phyloP scores from a whole-genome alignment of 2,888 invertebrate species.

The Linnaemya vulpina region DNA sequence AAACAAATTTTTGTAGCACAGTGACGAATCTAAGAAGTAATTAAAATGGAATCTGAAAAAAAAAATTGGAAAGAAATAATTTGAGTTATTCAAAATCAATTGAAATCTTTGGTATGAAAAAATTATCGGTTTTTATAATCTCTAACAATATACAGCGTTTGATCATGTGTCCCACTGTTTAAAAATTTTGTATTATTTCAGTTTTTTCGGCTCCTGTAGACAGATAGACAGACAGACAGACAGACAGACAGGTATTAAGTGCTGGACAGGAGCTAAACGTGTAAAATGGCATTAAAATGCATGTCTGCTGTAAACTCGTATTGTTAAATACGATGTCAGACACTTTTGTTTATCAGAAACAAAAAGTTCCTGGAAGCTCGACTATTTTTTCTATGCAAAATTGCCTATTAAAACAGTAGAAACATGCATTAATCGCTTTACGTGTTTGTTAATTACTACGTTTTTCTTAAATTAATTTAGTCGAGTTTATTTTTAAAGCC shows the following conservation, averaged over 20 bases:
- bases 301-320: conserved; percentile 17
- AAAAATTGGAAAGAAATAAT: background rate
- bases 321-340: conserved; percentile 47
- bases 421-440: too few species aligned
- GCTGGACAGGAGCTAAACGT: conserved; percentile 1
- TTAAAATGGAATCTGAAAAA: background rate
- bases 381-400: background rate
- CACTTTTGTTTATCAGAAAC: conserved; percentile 25
- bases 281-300: conserved; percentile 44
- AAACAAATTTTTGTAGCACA: background rate
- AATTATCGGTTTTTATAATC: too few species aligned
- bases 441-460: too few species aligned
- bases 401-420: background rate
- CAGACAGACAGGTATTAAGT: conserved; percentile 49
- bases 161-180: conserved; percentile 16
- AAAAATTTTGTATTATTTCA: background rate
- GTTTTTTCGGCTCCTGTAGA: conserved; percentile 7
- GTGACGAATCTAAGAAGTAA: background rate
- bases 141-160: background rate
- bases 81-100: too few species aligned
- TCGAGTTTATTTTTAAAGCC: too few species aligned
- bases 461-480: too few species aligned
- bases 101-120: too few species aligned
- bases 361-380: background rate
- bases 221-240: conserved; percentile 29